Evolutionary conservation across 2,888 invertebrate species (phyloP), one percentile per base, ranked within the genome.

Genomic region (Ariolimax columbianus): DNA sequence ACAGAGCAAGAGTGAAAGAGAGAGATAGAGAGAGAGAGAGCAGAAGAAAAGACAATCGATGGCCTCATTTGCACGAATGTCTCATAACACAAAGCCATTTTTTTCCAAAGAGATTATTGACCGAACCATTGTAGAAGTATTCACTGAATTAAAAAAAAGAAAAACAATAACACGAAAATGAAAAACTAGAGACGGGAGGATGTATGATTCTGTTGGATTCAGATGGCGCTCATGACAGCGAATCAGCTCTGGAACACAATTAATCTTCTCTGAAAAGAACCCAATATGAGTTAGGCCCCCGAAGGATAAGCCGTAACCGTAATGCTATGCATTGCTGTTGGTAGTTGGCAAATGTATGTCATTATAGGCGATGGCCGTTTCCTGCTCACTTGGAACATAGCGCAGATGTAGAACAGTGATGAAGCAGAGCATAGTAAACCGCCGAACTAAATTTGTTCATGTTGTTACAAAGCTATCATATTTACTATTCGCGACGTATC

Each of bases 1-100:
- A 30, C 9, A 63, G 47, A 43, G 43, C 6, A 51, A 43, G n/a
- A n/a, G 33, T 36, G 43, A 59, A 47, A 83, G 63, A 47, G 66
- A 77, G 33, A 82, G 51, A 47, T 43, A 72, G 72, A 82, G 72
- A 72, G 72, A 82, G 30, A 82, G 72, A 23, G 47, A 81, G 70
- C 40, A 40, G 47, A 17, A 81, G 43, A 81, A 17, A 70, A n/a
- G 59, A 14, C 6, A 55, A 55, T 55, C 55, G 55, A 55, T 55
- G 2, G 3, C 55, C 23, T 55, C 55, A 55, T 55, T 55, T 11
- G 55, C 55, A 23, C 14, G 55, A 17, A 55, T 11, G 17, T 47
- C 47, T 47, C 47, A 47, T 47, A 47, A 47, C 17, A 55, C 55
- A 6, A 55, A 55, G 6, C 55, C 23, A 17, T 11, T 55, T 55